These are phyloP conservation scores for Tetanocera ferruginea DNA, from an alignment of 2,888 invertebrate genomes.

Conservation along the genomic window DNA sequence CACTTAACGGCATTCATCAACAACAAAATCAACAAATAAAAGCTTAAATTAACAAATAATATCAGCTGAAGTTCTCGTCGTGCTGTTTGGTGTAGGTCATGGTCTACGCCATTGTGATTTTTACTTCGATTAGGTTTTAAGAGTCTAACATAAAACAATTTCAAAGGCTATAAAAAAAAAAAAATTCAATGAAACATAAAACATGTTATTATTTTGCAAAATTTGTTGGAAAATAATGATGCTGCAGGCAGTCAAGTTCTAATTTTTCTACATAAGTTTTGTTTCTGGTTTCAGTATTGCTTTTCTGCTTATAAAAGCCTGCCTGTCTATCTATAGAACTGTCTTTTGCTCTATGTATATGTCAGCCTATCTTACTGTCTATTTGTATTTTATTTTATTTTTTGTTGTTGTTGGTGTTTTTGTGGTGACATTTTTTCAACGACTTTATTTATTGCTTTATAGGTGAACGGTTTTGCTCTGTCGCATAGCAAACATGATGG, in stretches of 20 bases:
- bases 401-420: neutral
- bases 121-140: neutral
- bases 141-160: neutral
- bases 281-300: neutral
- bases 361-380: too few relatives aligned
- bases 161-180: neutral
- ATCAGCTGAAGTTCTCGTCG: neutral
- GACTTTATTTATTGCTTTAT: conserved; percentile 9
- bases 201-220: neutral
- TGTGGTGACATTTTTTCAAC: neutral
- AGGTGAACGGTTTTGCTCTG: neutral
- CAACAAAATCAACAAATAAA: neutral
- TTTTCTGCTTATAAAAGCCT: neutral
- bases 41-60: neutral
- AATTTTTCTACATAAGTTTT: neutral
- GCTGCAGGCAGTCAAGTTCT: neutral
- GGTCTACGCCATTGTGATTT: neutral
- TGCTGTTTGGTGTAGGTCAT: neutral
- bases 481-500: neutral
- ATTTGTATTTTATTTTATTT: neutral
- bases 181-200: neutral
- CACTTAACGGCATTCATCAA: neutral
- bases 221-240: too few relatives aligned
- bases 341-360: too few relatives aligned
- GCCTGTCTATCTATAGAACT: too few relatives aligned